Percentiles rank a stretch among this genome's conserved stretches.
These are phyloP conservation scores for Dendrolimus pini DNA, from an alignment of 2,888 invertebrate genomes.

Conservation along the genomic window DNA sequence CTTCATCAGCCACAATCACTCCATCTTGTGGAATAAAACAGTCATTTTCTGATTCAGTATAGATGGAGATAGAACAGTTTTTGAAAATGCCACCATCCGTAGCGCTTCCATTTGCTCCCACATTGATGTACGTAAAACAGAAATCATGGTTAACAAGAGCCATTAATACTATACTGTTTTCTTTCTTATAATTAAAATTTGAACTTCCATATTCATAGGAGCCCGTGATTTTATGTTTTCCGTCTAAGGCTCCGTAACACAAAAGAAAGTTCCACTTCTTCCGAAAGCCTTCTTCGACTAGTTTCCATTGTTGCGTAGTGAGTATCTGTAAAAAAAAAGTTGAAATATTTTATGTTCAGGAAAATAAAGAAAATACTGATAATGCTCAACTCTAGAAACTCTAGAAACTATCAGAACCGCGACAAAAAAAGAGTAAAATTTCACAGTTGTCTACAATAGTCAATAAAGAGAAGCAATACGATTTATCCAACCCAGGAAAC, in stretches of 20 bases:
- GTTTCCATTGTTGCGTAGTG: constrained; percentile 1
- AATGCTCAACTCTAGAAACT: constrained; percentile 9
- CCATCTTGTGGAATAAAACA: constrained; percentile 8
- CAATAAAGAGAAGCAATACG: constrained; percentile 9
- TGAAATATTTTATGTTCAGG: too few relatives aligned
- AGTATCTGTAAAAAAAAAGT: too few relatives aligned
- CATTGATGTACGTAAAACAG: constrained; percentile 13
- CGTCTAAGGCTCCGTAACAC: constrained; percentile 2
- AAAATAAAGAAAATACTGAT: constrained; percentile 6
- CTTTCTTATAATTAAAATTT: constrained; percentile 9
- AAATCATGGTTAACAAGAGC: constrained; percentile 19
- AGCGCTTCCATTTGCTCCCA: constrained; percentile 14
- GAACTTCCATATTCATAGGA: constrained; percentile 9
- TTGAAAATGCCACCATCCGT: constrained; percentile 9
- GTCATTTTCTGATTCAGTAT: constrained; percentile 9
- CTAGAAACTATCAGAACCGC: constrained; percentile 1
- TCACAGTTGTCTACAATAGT: constrained; percentile 7
- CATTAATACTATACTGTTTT: constrained; percentile 12
- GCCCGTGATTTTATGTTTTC: constrained; percentile 1
- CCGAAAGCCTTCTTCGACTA: constrained; percentile 7
- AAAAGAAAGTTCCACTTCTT: constrained; percentile 8
- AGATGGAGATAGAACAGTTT: constrained; percentile 6
- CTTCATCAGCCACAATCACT: constrained; percentile 11
- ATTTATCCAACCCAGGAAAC: constrained; percentile 9
- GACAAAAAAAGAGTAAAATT: constrained; percentile 10